Evolutionary conservation across 2,888 invertebrate genomes (phyloP).

Genomic region (Clanis bilineata): DNA sequence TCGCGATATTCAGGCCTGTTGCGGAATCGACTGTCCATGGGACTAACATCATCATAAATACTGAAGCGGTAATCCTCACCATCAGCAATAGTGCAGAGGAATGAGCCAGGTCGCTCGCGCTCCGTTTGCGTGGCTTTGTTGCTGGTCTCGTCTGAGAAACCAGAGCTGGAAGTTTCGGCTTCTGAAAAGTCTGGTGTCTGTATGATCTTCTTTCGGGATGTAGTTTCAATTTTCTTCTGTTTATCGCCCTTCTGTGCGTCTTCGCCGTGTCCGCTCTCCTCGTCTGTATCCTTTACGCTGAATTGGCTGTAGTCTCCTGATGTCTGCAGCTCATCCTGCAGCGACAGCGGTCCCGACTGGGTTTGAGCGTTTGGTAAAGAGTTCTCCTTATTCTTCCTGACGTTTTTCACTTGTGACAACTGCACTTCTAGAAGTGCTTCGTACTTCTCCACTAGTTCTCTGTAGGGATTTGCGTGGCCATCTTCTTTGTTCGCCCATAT

Average conservation of each 20-base stretch:
- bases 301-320: constrained; percentile 87
- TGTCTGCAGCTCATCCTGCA: constrained; percentile 89
- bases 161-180: constrained; percentile 92
- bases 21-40: constrained; percentile 90
- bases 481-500: constrained; percentile 79
- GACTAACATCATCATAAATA: constrained; percentile 90
- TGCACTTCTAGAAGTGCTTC: constrained; percentile 91
- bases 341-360: constrained; percentile 73
- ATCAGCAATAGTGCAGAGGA: constrained; percentile 92
- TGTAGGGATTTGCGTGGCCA: constrained; percentile 86
- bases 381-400: constrained; percentile 64
- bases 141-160: constrained; percentile 92
- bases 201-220: constrained; percentile 82
- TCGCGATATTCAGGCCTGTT: constrained; percentile 91
- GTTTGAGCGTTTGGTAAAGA: constrained; percentile 51
- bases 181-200: constrained; percentile 93
- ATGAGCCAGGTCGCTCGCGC: constrained; percentile 88
- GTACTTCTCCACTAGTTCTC: constrained; percentile 92
- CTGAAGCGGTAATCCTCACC: constrained; percentile 93
- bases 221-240: constrained; percentile 67
- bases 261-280: constrained; percentile 84
- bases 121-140: constrained; percentile 93
- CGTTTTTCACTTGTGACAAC: constrained; percentile 82
- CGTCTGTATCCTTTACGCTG: constrained; percentile 84
- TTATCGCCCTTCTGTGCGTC: constrained; percentile 75